A percentile compares a stretch with the other conserved stretches of the same genome.
phyloP scores from a whole-genome alignment of 1,140 invertebrate genomes.

The Zaprionus kolodkinae region DNA sequence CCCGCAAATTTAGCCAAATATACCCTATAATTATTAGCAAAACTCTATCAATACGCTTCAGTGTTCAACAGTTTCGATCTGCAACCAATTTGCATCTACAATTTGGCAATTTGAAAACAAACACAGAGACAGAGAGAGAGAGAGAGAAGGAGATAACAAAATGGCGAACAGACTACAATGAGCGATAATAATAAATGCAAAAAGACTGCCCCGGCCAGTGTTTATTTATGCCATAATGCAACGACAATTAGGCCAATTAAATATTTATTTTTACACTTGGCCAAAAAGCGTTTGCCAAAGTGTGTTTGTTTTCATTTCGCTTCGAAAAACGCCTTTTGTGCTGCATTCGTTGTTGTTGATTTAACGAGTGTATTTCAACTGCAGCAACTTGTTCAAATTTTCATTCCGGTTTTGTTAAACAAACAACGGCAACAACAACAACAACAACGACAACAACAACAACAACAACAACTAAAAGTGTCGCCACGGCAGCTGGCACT shows the following conservation, averaged over 20 bases:
- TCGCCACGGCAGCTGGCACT: conserved; percentile 46
- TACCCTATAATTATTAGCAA: neutral
- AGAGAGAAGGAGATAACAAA: neutral
- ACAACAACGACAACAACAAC: conserved; percentile 13
- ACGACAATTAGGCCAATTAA: conserved; percentile 67
- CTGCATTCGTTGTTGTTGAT: conserved; percentile 22
- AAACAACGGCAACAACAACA: conserved; percentile 32
- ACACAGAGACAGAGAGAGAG: neutral
- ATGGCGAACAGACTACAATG: conserved; percentile 32
- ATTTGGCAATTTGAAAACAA: neutral
- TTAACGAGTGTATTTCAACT: conserved; percentile 47
- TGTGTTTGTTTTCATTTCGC: conserved; percentile 56
- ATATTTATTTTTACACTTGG: conserved; percentile 69
- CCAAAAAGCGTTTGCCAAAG: conserved; percentile 26
- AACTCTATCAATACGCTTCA: neutral
- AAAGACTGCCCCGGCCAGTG: conserved; percentile 2
- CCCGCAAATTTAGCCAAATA: neutral
- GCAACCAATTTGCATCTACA: neutral
- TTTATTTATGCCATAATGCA: conserved; percentile 68
- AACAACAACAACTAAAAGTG: conserved; percentile 39
- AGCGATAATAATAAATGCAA: conserved; percentile 48
- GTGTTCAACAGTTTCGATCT: conserved; percentile 2
- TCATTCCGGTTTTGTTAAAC: conserved; percentile 57
- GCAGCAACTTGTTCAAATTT: conserved; percentile 57
- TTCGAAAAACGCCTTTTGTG: conserved; percentile 28